Evolutionary conservation across 2,797 vertebrate species (phyloP), one percentile per base, ranked within the genome.

Genomic region (Poecile montanus): DNA sequence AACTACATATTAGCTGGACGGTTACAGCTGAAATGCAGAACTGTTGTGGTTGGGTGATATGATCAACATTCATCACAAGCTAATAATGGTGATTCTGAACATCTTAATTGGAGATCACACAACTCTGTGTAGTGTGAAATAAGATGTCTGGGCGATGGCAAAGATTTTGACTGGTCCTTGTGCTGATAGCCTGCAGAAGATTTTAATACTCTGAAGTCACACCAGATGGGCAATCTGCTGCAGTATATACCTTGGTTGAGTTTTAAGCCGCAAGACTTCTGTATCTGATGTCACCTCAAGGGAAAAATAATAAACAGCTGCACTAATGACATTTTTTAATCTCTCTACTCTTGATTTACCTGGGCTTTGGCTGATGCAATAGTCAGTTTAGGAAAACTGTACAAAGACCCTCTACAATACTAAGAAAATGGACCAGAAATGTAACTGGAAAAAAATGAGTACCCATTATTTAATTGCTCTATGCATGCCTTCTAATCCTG

Each of bases 31-130:
- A 90, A 93, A 90, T 32, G 42, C 66, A 67, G 58, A 94, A 40
- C 68, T 85, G 72, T 91, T 83, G 53, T 84, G 77, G 38, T 67
- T 92, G 70, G 51, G 15, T 93, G 67, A 79, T 81, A 76, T 1
- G 71, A 92, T 93, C 91, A 97, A 42, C 83, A 71, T 81, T 93
- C 79, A 94, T 92, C 82, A 84, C 60, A 86, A 88, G 60, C 67
- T 86, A 94, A 67, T 94, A 92, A 92, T 3, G 6, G 78, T 70
- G 63, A 84, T 79, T 91, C 82, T 91, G 71, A 90, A 79, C 88
- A 96, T 94, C 91, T 91, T 96, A 96, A 95, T 71, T 96, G 89
- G 91, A 93, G 83, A 92, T 94, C 82, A 86, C 83, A 73, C 56
- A 60, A 15, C 67, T 88, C 92, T 79, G 10, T 91, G 89, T 88